Conservation (phyloP, 2,797 vertebrate species). For the Synanceia verrucosa region DNA sequence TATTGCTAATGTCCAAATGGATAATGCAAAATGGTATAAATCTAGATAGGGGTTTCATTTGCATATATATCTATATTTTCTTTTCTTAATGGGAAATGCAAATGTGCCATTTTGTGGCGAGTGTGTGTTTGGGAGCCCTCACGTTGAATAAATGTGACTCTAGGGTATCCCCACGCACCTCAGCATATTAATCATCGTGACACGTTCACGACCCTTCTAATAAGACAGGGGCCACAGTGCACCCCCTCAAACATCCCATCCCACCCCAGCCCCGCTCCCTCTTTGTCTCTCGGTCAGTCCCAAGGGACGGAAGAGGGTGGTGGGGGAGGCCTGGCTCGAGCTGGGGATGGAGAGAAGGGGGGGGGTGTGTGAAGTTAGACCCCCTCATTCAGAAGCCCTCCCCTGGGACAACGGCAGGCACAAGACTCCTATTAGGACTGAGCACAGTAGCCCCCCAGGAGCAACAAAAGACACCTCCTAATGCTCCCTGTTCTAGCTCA, state of each 20-base stretch:
- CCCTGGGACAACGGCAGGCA: constrained; percentile 85
- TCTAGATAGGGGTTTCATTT: constrained; percentile 80
- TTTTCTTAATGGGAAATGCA: constrained; percentile 88
- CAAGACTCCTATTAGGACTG: constrained; percentile 87
- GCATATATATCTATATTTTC: constrained; percentile 87
- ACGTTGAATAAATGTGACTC: constrained; percentile 87
- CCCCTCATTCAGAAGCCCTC: constrained; percentile 84
- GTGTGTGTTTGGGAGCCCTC: constrained; percentile 81
- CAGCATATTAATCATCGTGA: constrained; percentile 90
- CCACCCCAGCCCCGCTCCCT: constrained; percentile 81
- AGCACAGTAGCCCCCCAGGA: constrained; percentile 83
- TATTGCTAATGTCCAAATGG: constrained; percentile 80
- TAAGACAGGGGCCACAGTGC: constrained; percentile 88
- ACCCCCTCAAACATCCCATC: constrained; percentile 83
- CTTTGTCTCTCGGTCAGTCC: constrained; percentile 86
- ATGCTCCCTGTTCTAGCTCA: constrained; percentile 82
- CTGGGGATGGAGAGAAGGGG: constrained; percentile 65
- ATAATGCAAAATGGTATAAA: constrained; percentile 77
- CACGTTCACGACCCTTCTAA: constrained; percentile 91
- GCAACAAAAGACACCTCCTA: constrained; percentile 85
- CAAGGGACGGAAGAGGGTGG: constrained; percentile 77
- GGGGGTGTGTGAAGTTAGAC: constrained; percentile 82
- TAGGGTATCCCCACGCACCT: constrained; percentile 87
- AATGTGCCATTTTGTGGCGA: constrained; percentile 85
- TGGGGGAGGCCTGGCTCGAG: constrained; percentile 78